Evolutionary conservation across 2,888 invertebrate species (phyloP), one percentile per base, ranked within the genome.

Genomic region (Lingula anatina): DNA sequence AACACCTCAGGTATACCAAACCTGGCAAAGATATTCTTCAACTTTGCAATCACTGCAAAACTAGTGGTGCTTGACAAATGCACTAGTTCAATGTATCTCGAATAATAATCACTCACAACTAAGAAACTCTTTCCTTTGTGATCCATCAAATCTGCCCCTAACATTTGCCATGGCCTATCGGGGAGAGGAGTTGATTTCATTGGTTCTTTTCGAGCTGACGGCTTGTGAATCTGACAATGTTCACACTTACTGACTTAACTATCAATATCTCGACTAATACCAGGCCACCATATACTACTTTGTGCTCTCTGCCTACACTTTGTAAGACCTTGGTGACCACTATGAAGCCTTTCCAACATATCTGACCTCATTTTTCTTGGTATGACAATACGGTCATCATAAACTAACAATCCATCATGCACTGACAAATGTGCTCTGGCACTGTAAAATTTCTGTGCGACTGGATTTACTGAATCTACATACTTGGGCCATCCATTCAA

Each of bases 241-340:
- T 18, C 1, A 38, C 60, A 60, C 4, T 20, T 36, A 7, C 18
- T 15, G 0, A 58, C 44, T 9, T 21, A 20, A 0, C 44, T 15
- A n/a, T 52, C 26, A 9, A 59, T 51, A 15, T 54, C 50, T 5
- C 18, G 40, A 15, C 37, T 37, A 9, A 59, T 46, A 1, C 38
- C 27, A 18, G 57, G 57, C 56, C 59, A 60, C 50, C 51, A 62
- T 7, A 59, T 54, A 5, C 45, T 31, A 9, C 26, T n/a, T n/a
- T n/a, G n/a, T n/a, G n/a, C n/a, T n/a, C n/a, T n/a, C n/a, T n/a
- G n/a, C n/a, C n/a, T n/a, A n/a, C n/a, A n/a, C n/a, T n/a, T n/a
- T n/a, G n/a, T n/a, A n/a, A n/a, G n/a, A n/a, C n/a, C n/a, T n/a
- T n/a, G 44, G 31, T 60, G 60, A 9, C 60, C 58, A 4, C 52